phyloP scores from a whole-genome alignment of 2,797 vertebrate genomes.

The Novumbra hubbsi region DNA sequence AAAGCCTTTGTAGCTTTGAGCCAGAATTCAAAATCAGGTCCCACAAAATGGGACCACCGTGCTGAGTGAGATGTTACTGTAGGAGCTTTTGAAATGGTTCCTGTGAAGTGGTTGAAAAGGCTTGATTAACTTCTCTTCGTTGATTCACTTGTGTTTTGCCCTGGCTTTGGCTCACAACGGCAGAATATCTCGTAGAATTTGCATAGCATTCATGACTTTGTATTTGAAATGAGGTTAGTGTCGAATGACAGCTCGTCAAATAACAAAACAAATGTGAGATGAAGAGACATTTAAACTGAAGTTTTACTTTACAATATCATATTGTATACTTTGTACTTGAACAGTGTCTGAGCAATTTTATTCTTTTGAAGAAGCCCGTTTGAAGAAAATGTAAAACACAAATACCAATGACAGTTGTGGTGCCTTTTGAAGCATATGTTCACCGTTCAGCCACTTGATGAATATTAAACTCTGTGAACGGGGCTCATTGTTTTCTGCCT shows the following conservation, averaged over 20 bases:
- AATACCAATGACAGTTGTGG: not conserved
- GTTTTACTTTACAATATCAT: not conserved
- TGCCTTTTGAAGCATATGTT: not conserved
- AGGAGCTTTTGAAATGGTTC: slow-evolving; percentile 8
- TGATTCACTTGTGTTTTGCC: slow-evolving; percentile 4
- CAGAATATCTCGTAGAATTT: not conserved
- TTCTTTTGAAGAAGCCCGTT: not conserved
- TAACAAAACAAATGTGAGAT: not conserved
- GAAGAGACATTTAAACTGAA: not conserved
- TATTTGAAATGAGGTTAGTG: not conserved
- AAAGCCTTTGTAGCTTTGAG: slow-evolving; percentile 37
- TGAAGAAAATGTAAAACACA: not conserved
- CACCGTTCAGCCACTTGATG: slow-evolving; percentile 41
- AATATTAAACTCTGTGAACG: slow-evolving; percentile 52
- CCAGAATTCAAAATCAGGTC: slow-evolving; percentile 30
- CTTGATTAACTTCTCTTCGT: slow-evolving; percentile 9
- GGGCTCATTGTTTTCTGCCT: slow-evolving; percentile 35
- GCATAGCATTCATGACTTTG: not conserved
- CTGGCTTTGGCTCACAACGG: not conserved
- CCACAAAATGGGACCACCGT: slow-evolving; percentile 37
- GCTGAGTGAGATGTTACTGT: slow-evolving; percentile 23
- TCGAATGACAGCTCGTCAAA: not conserved
- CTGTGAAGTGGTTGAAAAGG: slow-evolving; percentile 6
- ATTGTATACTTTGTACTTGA: not conserved
- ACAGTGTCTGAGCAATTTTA: no score